These are phyloP conservation scores for Nudaria mundana DNA, from an alignment of 2,888 invertebrate species.

Conservation along the genomic window DNA sequence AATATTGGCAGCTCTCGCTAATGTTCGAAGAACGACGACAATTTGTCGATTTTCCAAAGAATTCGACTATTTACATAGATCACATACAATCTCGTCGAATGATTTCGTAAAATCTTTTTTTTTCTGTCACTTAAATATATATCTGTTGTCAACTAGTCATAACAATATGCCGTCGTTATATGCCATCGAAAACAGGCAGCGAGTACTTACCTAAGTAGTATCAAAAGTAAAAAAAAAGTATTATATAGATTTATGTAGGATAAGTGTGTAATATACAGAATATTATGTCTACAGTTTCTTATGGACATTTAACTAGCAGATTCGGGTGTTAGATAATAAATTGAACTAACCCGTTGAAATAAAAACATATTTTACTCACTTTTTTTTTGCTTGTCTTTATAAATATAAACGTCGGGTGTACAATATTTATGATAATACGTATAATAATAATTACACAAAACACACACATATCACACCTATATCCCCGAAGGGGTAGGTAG, in stretches of 20 bases:
- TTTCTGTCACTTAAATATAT: slow-evolving; percentile 15
- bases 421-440: not conserved
- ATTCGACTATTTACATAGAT: slow-evolving; percentile 37
- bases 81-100: slow-evolving; percentile 29
- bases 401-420: not conserved
- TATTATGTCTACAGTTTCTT: too few species aligned
- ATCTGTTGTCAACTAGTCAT: slow-evolving; percentile 8
- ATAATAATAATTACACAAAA: not conserved
- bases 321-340: not conserved
- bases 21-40: slow-evolving; percentile 38
- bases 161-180: not conserved
- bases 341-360: not conserved
- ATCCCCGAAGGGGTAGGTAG: too few species aligned
- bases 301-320: not conserved
- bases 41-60: slow-evolving; percentile 29
- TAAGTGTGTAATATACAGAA: too few species aligned
- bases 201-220: too few species aligned
- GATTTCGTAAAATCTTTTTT: slow-evolving; percentile 27
- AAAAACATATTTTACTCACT: not conserved
- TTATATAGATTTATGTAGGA: too few species aligned
- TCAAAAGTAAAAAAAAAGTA: too few species aligned
- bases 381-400: not conserved
- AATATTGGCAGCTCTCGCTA: slow-evolving; percentile 65
- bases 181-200: too few species aligned
- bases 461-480: too few species aligned